These are phyloP conservation scores for Caenorhabditis sinica DNA, from an alignment of 2,888 invertebrate species.

Conservation along the genomic window DNA sequence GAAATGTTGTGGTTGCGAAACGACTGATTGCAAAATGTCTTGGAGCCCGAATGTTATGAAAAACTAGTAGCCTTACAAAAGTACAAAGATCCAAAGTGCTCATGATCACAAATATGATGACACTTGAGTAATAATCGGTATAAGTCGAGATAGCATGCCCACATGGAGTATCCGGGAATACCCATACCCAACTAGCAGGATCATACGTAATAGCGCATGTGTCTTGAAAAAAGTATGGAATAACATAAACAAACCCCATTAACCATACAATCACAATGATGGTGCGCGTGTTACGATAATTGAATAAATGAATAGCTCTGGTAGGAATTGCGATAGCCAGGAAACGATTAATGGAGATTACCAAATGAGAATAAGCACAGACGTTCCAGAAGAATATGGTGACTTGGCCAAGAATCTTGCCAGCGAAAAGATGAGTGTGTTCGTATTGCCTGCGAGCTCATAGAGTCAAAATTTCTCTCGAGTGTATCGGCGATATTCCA, in stretches of 20 bases:
- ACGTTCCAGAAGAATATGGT: constrained; percentile 75
- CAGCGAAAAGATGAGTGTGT: constrained; percentile 38
- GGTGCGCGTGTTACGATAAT: constrained; percentile 49
- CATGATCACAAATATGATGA: constrained; percentile 65
- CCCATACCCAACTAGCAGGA: constrained; percentile 64
- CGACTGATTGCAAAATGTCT: too few relatives aligned
- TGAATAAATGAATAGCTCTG: constrained; percentile 51
- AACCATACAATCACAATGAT: constrained; percentile 67
- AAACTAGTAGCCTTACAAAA: constrained; percentile 59
- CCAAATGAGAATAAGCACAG: constrained; percentile 72
- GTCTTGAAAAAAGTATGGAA: constrained; percentile 69
- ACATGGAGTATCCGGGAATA: constrained; percentile 61
- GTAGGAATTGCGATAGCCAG: constrained; percentile 67
- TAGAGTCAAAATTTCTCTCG: background rate
- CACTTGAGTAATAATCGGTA: constrained; percentile 67
- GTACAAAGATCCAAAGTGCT: constrained; percentile 59
- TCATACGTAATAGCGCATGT: constrained; percentile 65
- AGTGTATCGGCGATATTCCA: background rate
- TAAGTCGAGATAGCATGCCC: constrained; percentile 59
- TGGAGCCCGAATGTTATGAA: too few relatives aligned
- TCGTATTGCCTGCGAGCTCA: constrained; percentile 46
- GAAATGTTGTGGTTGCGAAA: too few relatives aligned
- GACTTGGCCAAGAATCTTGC: constrained; percentile 66
- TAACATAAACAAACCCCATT: constrained; percentile 62
- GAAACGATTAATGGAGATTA: constrained; percentile 71